A percentile compares a stretch with the other conserved stretches of the same genome.
Conservation (phyloP, 2,888 invertebrate species). For the Rambutsinella grinnellia region DNA sequence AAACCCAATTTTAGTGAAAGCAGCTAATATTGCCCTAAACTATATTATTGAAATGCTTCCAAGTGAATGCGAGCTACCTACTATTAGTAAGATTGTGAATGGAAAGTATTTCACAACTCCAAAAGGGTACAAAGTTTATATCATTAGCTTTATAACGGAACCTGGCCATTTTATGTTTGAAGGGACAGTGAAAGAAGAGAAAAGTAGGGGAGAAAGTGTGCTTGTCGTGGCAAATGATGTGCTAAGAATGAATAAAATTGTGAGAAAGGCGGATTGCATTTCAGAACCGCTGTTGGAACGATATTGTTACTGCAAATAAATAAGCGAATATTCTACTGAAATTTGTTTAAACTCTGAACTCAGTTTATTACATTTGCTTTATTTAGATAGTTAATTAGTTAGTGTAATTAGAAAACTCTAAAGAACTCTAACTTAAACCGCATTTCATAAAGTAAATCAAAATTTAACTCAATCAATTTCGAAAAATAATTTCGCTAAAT, state of each 20-base stretch:
- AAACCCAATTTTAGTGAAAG: not conserved
- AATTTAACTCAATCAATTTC: too few relatives aligned
- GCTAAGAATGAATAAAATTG: conserved; percentile 46
- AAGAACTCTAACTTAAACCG: too few relatives aligned
- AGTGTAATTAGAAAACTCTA: too few relatives aligned
- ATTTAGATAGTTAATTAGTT: too few relatives aligned
- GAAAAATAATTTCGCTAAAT: too few relatives aligned
- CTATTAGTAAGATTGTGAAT: conserved; percentile 28
- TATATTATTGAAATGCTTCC: conserved; percentile 22
- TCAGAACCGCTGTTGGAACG: conserved; percentile 25
- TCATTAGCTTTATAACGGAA: conserved; percentile 50
- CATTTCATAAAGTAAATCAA: too few relatives aligned
- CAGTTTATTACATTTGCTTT: too few relatives aligned
- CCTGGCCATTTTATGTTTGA: conserved; percentile 61
- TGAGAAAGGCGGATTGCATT: conserved; percentile 23
- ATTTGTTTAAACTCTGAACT: too few relatives aligned
- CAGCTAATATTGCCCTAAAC: conserved; percentile 12
- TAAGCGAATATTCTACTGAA: too few relatives aligned
- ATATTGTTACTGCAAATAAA: conserved; percentile 39
- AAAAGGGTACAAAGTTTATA: conserved; percentile 1
- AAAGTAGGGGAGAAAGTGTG: not conserved
- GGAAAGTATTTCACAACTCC: conserved; percentile 29
- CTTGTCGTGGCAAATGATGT: conserved; percentile 35
- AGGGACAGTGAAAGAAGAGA: conserved; percentile 34
- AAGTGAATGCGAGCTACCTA: conserved; percentile 6